phyloP scores from a whole-genome alignment of 2,797 vertebrate species.

The Fistularia tabacaria region DNA sequence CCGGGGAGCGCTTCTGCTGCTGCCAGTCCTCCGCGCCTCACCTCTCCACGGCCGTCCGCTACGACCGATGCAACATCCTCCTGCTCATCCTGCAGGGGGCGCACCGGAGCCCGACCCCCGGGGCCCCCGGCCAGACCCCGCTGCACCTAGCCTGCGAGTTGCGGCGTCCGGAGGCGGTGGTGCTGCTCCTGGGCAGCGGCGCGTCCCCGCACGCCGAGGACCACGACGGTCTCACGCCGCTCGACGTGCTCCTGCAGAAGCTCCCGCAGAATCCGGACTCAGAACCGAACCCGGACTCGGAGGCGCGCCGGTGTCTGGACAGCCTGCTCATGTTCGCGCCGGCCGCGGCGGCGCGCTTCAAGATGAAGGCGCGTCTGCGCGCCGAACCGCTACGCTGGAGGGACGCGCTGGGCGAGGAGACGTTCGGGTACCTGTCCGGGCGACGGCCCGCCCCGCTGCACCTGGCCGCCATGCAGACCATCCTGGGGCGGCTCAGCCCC shows the following conservation, averaged over 20 bases:
- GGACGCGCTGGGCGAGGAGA: slow-evolving; percentile 78
- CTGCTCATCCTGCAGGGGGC: slow-evolving; percentile 80
- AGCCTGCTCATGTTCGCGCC: slow-evolving; percentile 84
- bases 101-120: slow-evolving; percentile 70
- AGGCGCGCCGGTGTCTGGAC: slow-evolving; percentile 79
- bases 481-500: slow-evolving; percentile 79
- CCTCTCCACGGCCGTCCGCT: slow-evolving; percentile 82
- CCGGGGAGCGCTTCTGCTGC: slow-evolving; percentile 82
- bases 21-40: slow-evolving; percentile 80
- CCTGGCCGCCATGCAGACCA: slow-evolving; percentile 81
- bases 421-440: slow-evolving; percentile 76
- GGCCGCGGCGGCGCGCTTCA: slow-evolving; percentile 69
- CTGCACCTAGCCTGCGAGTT: slow-evolving; percentile 85
- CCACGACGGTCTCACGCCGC: slow-evolving; percentile 76
- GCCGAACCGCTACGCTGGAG: slow-evolving; percentile 76
- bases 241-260: slow-evolving; percentile 81
- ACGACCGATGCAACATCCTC: slow-evolving; percentile 81
- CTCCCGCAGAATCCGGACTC: slow-evolving; percentile 66
- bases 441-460: slow-evolving; percentile 78
- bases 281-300: slow-evolving; percentile 55
- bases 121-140: slow-evolving; percentile 79
- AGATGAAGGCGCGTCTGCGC: slow-evolving; percentile 72
- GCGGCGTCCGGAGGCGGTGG: slow-evolving; percentile 76
- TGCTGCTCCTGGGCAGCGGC: slow-evolving; percentile 81
- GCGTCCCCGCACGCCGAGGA: slow-evolving; percentile 79